Evolutionary conservation across 2,888 invertebrate genomes (phyloP).

Genomic region (Eueremaeus valkanovi): DNA sequence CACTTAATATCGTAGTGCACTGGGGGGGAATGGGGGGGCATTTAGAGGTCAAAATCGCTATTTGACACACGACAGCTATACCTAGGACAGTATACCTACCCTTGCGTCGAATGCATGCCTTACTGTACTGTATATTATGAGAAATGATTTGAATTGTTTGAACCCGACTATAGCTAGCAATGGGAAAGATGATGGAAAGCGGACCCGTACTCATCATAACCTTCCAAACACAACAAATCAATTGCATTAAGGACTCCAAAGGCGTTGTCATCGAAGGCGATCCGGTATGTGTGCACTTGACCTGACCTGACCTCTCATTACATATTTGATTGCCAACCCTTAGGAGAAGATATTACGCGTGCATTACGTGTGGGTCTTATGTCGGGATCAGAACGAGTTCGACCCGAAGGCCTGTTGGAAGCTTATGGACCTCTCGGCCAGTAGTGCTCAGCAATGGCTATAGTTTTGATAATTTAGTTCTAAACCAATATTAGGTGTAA

Average conservation of each 20-base stretch:
- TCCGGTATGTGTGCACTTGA: constrained; percentile 57
- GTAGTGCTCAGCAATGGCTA: constrained; percentile 45
- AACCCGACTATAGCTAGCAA: constrained; percentile 62
- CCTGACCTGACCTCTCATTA: constrained; percentile 11
- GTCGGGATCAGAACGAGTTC: constrained; percentile 86
- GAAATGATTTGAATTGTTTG: not conserved
- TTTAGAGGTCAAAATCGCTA: no score
- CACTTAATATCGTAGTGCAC: no score
- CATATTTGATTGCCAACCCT: not conserved
- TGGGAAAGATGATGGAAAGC: constrained; percentile 99
- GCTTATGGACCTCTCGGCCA: constrained; percentile 65
- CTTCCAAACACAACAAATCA: constrained; percentile 94
- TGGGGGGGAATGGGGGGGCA: no score
- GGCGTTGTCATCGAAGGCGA: constrained; percentile 89
- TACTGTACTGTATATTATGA: no score
- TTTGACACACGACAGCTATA: no score
- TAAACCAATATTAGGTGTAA: constrained; percentile 10
- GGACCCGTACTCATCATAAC: constrained; percentile 94
- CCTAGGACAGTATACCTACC: no score
- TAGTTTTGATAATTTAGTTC: not conserved
- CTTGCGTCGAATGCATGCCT: no score
- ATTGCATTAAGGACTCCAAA: constrained; percentile 77
- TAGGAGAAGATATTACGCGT: constrained; percentile 86
- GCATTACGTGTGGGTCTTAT: constrained; percentile 96
- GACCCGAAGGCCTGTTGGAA: constrained; percentile 96